Conservation (phyloP, 2,888 invertebrate species). For the Pedicia rivosa region DNA sequence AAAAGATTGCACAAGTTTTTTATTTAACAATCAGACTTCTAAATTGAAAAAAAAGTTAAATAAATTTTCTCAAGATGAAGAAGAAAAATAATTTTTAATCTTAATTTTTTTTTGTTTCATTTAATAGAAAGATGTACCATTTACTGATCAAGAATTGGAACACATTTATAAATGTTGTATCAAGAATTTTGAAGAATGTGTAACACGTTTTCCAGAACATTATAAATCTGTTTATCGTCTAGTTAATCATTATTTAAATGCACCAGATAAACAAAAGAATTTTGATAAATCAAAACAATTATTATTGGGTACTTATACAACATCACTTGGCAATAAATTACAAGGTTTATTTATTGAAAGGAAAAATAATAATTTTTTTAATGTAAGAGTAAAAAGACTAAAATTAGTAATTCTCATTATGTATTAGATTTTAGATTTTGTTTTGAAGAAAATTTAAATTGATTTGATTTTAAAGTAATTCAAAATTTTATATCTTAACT, state of each 20-base stretch:
- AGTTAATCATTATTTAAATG: slow-evolving; percentile 66
- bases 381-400: slow-evolving; percentile 53
- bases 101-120: too few species aligned
- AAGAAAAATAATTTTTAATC: too few species aligned
- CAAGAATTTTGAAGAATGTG: slow-evolving; percentile 68
- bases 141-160: slow-evolving; percentile 21
- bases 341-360: slow-evolving; percentile 75
- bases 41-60: too few species aligned
- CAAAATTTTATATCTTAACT: slow-evolving; percentile 1
- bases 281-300: slow-evolving; percentile 53
- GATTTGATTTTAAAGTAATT: not conserved
- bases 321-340: slow-evolving; percentile 47
- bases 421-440: not conserved
- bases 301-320: slow-evolving; percentile 49
- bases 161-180: slow-evolving; percentile 50
- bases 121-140: slow-evolving; percentile 13
- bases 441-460: not conserved
- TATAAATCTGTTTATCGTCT: slow-evolving; percentile 85
- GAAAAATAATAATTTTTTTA: slow-evolving; percentile 75
- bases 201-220: slow-evolving; percentile 73
- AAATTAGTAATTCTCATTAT: not conserved
- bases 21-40: too few species aligned
- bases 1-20: too few species aligned
- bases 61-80: too few species aligned
- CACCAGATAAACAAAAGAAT: slow-evolving; percentile 46